phyloP scores from a whole-genome alignment of 2,113 vertebrate genomes.

The Sinocyclocheilus anophthalmus region DNA sequence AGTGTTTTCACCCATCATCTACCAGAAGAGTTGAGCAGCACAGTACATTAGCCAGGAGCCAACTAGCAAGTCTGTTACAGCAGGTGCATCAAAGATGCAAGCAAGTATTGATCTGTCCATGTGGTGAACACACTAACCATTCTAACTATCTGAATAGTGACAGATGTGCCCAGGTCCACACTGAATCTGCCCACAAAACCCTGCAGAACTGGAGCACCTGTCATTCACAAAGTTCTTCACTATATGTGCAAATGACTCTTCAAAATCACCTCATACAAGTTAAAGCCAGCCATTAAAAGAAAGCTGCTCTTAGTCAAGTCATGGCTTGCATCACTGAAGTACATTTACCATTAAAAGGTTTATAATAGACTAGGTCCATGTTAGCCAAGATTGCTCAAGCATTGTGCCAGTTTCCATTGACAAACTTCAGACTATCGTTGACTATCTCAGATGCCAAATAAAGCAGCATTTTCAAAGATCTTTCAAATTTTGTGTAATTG shows the following conservation, averaged over 20 bases:
- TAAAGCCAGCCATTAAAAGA: neutral
- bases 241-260: no score
- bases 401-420: conserved; percentile 18
- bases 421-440: neutral
- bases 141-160: conserved; percentile 5
- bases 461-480: conserved; percentile 28
- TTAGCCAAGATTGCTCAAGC: neutral
- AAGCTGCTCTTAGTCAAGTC: conserved; percentile 29
- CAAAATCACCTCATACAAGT: no score
- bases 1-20: conserved; percentile 14
- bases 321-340: conserved; percentile 27
- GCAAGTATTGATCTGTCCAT: conserved; percentile 23
- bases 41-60: conserved; percentile 30
- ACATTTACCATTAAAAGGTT: conserved; percentile 42
- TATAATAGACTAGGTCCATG: conserved; percentile 40
- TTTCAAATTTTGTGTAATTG: conserved; percentile 34
- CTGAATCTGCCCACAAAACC: neutral
- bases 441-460: conserved; percentile 22
- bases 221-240: neutral
- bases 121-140: conserved; percentile 37
- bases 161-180: neutral
- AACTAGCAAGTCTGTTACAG: conserved; percentile 41
- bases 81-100: conserved; percentile 40
- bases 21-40: conserved; percentile 3
- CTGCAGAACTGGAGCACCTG: neutral